Base-by-base conservation (phyloP, 2,888 invertebrate genomes). In the Eristalinus aeneus region DNA sequence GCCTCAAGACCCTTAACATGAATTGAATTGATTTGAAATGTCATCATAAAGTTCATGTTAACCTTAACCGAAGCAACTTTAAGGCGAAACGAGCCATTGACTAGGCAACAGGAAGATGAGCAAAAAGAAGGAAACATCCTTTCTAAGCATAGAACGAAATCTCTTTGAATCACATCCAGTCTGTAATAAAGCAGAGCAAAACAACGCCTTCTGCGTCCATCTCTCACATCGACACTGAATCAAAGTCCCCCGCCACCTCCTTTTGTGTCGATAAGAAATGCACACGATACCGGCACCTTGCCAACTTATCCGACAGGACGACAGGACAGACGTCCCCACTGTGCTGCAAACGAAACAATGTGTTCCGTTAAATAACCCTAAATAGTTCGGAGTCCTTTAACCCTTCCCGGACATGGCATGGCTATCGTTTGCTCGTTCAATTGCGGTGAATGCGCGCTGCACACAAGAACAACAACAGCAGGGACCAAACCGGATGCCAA, bases 311-410 rank as follows among this genome's bases (percentile, higher is more conserved):
- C 46, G 16, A 16, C 46, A 8, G 46, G 68, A 46, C 64, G n/a
- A 68, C 46, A 46, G 16, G 20, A 84, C 84, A 80, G 80, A 67
- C 46, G 53, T 80, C 23, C 67, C 75, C 75, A 80, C 72, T 84
- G 74, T 71, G 68, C 60, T 61, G 67, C 23, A 58, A 39, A 63
- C 78, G 56, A 73, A 68, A 54, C 39, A 73, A 68, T 61, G 68
- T 65, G 60, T 80, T 61, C 75, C 34, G 61, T 75, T 75, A 71
- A 84, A 80, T 75, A 84, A 80, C 84, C 71, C 80, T 67, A 80
- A 80, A 80, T 68, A 84, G 84, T 75, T 75, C 39, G 39, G 36
- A 80, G 84, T 80, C 80, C 75, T 72, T 84, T 84, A 80, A 84
- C 80, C 84, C 75, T 80, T 80, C 32, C 68, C 54, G 31, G 56